Base-by-base conservation (phyloP, 1,140 invertebrate species). In the Brevipalpus yothersi region DNA sequence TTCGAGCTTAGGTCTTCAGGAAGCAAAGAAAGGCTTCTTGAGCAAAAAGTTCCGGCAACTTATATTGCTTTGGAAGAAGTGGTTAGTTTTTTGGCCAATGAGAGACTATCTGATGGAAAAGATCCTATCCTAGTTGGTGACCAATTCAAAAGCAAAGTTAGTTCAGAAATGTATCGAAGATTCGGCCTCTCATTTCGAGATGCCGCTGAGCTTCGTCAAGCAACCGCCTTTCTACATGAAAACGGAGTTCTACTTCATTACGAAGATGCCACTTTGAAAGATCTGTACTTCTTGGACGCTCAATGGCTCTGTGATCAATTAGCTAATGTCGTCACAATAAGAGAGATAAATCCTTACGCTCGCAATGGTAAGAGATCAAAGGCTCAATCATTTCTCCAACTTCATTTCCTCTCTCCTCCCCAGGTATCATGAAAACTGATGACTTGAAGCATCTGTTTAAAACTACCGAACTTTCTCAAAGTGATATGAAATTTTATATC, bases 231-330 rank as follows among this genome's bases (percentile, higher is more conserved):
- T 73, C 77, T 97, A 2, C 93, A 97, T 72, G 94, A 98, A 67
- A 97, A 96, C 73, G 94, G 90, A 55, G 84, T 98, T 23, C 74
- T 98, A n/a, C 75, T 97, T 0, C 91, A 97, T 72, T 98, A 96
- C 69, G 92, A 97, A 67, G 94, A 98, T 72, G 85, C 87, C 1
- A 88, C 88, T 0, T 73, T 98, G 0, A 86, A 89, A 68, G 91
- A 97, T 74, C 75, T 94, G 31, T 89, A 88, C 68, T 95, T 95
- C 70, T 72, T 98, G 15, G 87, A 96, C 72, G 92, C 93, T 0
- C 93, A 97, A 68, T 99, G 93, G 93, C 76, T 98, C 5, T 97
- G 91, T 73, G 92, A 97, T 71, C 88, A 96, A 79, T 71, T 98
- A 13, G 90, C 91, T 0, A 86, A 91, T 71, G 89, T 96, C 0